These are phyloP conservation scores for Corella eumyota DNA, from an alignment of 23 tunicate genomes.

Conservation along the genomic window DNA sequence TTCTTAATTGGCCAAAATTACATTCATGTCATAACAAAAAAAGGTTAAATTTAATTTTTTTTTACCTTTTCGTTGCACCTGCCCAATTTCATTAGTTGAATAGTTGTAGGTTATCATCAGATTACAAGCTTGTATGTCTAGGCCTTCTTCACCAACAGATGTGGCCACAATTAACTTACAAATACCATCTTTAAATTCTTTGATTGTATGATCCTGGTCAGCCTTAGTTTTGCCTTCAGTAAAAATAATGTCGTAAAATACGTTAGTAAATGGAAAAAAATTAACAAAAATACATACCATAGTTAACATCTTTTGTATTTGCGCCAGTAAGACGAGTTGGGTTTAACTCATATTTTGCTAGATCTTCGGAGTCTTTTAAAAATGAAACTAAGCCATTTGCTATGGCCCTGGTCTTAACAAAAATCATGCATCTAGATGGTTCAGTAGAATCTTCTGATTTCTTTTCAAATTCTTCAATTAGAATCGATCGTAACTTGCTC, in stretches of 20 bases:
- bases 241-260: no score
- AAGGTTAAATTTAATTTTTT: no score
- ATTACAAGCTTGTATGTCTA: conserved; percentile 66
- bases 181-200: conserved; percentile 27
- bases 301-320: conserved; percentile 5
- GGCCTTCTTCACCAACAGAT: conserved; percentile 72
- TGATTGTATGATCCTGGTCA: conserved; percentile 34
- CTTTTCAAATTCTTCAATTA: conserved; percentile 12
- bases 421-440: no score
- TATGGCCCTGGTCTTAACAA: conserved; percentile 24
- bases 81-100: conserved; percentile 62
- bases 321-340: conserved; percentile 43
- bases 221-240: conserved; percentile 51
- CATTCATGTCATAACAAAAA: no score
- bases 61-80: conserved; percentile 59
- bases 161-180: conserved; percentile 62
- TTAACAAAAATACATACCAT: no score
- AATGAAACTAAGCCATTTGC: conserved; percentile 23
- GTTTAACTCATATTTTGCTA: conserved; percentile 5
- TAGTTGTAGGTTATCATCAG: conserved; percentile 64
- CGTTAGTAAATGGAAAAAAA: no score
- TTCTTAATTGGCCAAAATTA: no score
- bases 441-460: conserved; percentile 32
- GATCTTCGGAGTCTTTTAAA: conserved; percentile 4
- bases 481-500: conserved; percentile 4